Evolutionary conservation across 2,888 invertebrate genomes (phyloP).

Genomic region (Neocrepidodera transversa): DNA sequence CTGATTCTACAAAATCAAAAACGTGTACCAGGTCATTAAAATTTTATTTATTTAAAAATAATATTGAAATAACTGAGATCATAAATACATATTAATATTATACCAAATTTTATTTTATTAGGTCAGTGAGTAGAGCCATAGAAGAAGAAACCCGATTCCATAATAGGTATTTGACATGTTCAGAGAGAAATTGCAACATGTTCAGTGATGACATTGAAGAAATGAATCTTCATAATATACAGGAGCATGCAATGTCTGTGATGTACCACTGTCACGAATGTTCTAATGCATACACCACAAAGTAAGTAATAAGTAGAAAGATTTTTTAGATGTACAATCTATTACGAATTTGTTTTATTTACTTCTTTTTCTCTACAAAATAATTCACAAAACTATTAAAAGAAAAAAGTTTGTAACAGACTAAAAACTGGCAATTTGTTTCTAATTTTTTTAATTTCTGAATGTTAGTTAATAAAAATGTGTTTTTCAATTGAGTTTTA

Average conservation of each 20-base stretch:
- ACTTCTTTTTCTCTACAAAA: too few species aligned
- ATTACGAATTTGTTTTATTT: slow-evolving; percentile 2
- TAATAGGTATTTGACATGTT: slow-evolving; percentile 27
- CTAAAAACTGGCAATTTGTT: too few species aligned
- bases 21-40: not conserved
- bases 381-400: too few species aligned
- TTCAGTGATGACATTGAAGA: slow-evolving; percentile 35
- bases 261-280: slow-evolving; percentile 33
- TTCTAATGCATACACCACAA: slow-evolving; percentile 26
- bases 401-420: too few species aligned
- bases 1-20: not conserved
- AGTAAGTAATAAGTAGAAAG: slow-evolving; percentile 35
- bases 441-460: too few species aligned
- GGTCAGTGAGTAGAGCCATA: not conserved
- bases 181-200: slow-evolving; percentile 28
- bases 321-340: not conserved
- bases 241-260: slow-evolving; percentile 30
- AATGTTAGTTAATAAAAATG: too few species aligned
- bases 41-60: too few species aligned
- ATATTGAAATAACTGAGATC: too few species aligned
- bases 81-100: too few species aligned
- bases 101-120: not conserved
- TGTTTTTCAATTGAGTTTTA: too few species aligned
- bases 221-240: slow-evolving; percentile 33
- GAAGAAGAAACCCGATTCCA: too few species aligned